Evolutionary conservation across 1,140 invertebrate genomes (phyloP).

Genomic region (Scaptomyza graminum): DNA sequence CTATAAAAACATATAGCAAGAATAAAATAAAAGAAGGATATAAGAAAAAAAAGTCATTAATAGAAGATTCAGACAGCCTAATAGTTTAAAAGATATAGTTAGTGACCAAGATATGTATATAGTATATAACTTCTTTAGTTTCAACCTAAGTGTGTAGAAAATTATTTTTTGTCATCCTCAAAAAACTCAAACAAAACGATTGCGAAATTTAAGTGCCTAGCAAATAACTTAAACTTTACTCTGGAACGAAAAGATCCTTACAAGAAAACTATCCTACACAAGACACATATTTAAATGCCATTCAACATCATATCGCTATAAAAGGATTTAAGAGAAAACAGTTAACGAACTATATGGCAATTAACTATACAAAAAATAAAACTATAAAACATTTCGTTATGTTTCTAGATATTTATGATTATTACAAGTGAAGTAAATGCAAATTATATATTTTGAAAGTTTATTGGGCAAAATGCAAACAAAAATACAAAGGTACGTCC

Average conservation of each 20-base stretch:
- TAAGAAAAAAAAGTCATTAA: too few species aligned
- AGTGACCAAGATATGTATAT: too few species aligned
- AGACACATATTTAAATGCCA: constrained; percentile 8
- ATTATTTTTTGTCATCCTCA: background rate
- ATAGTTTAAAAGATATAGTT: too few species aligned
- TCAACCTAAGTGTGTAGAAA: too few species aligned
- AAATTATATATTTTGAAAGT: constrained; percentile 59
- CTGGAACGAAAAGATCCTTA: background rate
- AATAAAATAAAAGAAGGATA: too few species aligned
- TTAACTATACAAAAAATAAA: constrained; percentile 5
- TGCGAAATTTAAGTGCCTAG: constrained; percentile 55
- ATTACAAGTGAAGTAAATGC: background rate
- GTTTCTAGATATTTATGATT: constrained; percentile 39
- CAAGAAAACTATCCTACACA: constrained; percentile 4
- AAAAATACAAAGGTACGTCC: constrained; percentile 43
- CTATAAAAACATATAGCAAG: too few species aligned
- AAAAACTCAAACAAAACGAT: constrained; percentile 16
- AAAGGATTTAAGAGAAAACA: constrained; percentile 2
- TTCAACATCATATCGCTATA: constrained; percentile 28
- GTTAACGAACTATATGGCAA: background rate
- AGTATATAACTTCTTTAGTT: too few species aligned
- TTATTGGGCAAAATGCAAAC: constrained; percentile 58
- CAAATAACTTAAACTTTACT: constrained; percentile 1
- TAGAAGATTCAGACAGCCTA: too few species aligned
- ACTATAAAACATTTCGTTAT: constrained; percentile 22